Evolutionary conservation across 2,113 vertebrate species (phyloP).

Genomic region (Penelope pileata): DNA sequence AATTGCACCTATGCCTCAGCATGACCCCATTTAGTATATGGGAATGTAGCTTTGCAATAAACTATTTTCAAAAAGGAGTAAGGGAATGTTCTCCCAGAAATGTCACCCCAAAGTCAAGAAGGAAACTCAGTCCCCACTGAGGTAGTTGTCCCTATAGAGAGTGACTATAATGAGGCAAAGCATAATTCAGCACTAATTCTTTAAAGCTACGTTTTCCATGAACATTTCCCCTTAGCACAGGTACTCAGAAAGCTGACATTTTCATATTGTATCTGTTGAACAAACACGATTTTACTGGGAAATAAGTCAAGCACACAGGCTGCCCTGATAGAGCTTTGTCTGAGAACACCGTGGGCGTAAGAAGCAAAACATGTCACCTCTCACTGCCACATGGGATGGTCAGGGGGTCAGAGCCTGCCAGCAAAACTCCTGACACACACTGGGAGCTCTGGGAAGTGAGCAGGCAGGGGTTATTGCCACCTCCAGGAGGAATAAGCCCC

Average conservation of each 20-base stretch:
- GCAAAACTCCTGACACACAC: neutral
- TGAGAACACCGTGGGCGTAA: neutral
- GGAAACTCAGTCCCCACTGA: neutral
- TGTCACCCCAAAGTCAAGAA: neutral
- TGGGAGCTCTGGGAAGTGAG: neutral
- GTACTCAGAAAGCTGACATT: neutral
- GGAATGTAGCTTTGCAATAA: neutral
- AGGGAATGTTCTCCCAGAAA: neutral
- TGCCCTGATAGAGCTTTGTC: neutral
- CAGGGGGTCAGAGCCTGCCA: neutral
- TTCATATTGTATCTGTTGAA: neutral
- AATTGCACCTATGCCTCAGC: neutral
- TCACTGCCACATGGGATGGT: rapidly evolving
- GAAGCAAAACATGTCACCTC: neutral
- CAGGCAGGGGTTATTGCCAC: neutral
- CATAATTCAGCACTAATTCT: neutral
- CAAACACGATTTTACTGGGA: neutral
- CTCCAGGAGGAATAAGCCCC: conserved; percentile 13
- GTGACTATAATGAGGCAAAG: neutral
- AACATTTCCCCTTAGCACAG: neutral
- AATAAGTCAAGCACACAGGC: neutral
- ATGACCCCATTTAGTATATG: conserved; percentile 21
- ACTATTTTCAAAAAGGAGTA: neutral
- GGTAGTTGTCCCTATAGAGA: neutral
- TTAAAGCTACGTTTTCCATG: neutral